Percentiles rank a stretch among this genome's conserved stretches.
These are phyloP conservation scores for Cataglyphis altisquamis DNA, from an alignment of 2,888 invertebrate genomes.

Conservation along the genomic window DNA sequence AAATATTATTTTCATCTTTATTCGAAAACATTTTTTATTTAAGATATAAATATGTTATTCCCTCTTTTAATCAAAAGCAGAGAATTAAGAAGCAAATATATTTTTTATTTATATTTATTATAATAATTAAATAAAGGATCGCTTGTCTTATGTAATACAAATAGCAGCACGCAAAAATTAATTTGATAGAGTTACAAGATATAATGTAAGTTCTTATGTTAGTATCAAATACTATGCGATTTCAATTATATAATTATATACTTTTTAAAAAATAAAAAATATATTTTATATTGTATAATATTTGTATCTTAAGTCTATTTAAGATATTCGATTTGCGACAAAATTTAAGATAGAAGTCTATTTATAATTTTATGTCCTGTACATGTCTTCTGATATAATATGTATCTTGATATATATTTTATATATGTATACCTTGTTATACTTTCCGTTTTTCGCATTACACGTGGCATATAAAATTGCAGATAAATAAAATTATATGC, in stretches of 20 bases:
- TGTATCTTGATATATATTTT: neutral
- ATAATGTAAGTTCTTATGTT: neutral
- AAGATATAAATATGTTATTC: slow-evolving; percentile 47
- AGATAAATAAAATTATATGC: neutral
- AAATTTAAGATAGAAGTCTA: neutral
- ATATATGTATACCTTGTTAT: neutral
- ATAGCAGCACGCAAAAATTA: neutral
- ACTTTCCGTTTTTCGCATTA: neutral
- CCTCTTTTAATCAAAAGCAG: slow-evolving; percentile 25
- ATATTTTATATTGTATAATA: neutral
- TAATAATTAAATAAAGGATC: neutral
- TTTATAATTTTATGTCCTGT: neutral
- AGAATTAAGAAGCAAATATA: neutral
- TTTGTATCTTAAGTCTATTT: neutral
- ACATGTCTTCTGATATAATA: neutral
- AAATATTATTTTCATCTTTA: neutral
- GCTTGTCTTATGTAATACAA: neutral
- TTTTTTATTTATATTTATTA: neutral
- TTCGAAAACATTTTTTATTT: neutral
- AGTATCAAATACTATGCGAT: neutral
- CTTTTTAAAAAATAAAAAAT: neutral
- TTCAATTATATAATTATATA: neutral
- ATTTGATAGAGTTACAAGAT: neutral
- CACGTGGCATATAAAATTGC: neutral
- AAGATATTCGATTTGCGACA: neutral